Conservation (phyloP, 2,113 vertebrate genomes). For the Nycticryphes semicollaris region DNA sequence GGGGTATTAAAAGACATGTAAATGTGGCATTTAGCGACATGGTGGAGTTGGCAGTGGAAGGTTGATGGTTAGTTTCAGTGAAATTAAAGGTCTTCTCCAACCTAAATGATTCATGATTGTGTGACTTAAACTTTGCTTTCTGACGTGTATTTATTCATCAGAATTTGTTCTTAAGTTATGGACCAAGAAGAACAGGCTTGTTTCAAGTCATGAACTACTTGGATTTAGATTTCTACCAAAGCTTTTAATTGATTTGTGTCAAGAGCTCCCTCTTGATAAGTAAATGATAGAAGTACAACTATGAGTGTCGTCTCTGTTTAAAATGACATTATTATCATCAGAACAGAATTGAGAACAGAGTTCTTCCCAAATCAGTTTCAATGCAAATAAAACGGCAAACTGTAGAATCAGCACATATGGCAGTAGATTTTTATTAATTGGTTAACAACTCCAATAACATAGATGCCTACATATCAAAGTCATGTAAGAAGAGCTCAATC, state of each 20-base stretch:
- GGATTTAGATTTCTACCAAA: background rate
- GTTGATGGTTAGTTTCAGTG: background rate
- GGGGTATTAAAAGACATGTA: background rate
- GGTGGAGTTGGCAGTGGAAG: background rate
- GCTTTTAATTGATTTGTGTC: background rate
- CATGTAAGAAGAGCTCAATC: slow-evolving; percentile 29
- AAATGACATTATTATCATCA: background rate
- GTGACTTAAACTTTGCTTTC: background rate
- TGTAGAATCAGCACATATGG: slow-evolving; percentile 12
- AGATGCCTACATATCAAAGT: slow-evolving; percentile 10
- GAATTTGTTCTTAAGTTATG: background rate
- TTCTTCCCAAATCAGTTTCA: background rate
- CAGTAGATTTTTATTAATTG: slow-evolving; percentile 24
- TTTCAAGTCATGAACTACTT: background rate
- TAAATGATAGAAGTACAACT: background rate
- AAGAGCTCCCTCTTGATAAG: background rate
- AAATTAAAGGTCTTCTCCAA: background rate
- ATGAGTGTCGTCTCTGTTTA: background rate
- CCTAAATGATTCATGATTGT: background rate
- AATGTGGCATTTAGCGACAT: too few species aligned
- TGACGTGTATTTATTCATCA: background rate
- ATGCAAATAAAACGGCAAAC: background rate
- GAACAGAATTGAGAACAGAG: background rate
- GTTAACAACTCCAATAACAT: slow-evolving; percentile 6
- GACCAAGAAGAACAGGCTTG: background rate